Conservation (phyloP, 2,797 vertebrate species). For the Poeciliopsis infans region DNA sequence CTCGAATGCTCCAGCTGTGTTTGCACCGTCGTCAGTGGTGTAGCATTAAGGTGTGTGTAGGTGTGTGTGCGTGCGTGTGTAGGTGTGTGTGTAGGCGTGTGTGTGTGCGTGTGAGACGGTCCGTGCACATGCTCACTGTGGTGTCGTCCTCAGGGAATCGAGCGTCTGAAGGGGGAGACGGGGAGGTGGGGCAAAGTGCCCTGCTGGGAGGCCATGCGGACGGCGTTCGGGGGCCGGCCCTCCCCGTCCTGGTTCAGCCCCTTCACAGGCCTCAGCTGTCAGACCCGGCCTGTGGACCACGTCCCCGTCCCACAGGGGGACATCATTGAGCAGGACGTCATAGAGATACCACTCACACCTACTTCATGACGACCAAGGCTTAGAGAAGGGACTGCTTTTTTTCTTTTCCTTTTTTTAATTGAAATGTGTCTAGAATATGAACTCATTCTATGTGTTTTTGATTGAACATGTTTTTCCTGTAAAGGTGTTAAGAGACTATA, state of each 20-base stretch:
- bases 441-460: neutral
- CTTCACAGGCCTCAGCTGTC: constrained; percentile 82
- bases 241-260: constrained; percentile 91
- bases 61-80: neutral
- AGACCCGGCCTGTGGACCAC: constrained; percentile 33
- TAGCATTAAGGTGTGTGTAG: neutral
- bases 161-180: constrained; percentile 90
- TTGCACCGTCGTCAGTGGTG: constrained; percentile 1
- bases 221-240: constrained; percentile 85
- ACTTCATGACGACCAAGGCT: constrained; percentile 16
- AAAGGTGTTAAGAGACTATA: neutral
- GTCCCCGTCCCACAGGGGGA: constrained; percentile 70
- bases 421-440: neutral
- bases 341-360: constrained; percentile 78
- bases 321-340: constrained; percentile 81
- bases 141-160: constrained; percentile 87
- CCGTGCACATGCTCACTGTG: constrained; percentile 32
- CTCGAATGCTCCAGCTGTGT: neutral
- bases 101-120: neutral
- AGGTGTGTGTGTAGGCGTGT: neutral
- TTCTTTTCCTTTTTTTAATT: neutral
- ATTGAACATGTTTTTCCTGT: neutral
- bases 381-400: neutral
- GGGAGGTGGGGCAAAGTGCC: constrained; percentile 84
- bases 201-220: constrained; percentile 84